A percentile compares a stretch with the other conserved stretches of the same genome.
These are phyloP conservation scores for Ophion ellenae DNA, from an alignment of 2,888 invertebrate genomes.

Conservation along the genomic window DNA sequence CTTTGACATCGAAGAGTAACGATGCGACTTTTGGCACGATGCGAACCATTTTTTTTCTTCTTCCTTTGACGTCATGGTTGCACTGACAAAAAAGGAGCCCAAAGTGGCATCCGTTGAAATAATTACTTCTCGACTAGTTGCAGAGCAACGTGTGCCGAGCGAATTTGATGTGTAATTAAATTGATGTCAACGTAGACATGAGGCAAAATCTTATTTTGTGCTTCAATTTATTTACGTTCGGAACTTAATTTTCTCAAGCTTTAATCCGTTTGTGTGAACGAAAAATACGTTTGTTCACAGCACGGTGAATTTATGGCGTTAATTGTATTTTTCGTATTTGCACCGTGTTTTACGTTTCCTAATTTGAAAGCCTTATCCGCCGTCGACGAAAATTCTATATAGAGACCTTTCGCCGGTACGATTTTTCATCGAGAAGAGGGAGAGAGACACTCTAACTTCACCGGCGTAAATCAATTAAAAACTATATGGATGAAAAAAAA, in stretches of 20 bases:
- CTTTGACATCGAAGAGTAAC: constrained; percentile 19
- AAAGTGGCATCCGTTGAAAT: too few relatives aligned
- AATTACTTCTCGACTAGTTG: too few relatives aligned
- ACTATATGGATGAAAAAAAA: constrained; percentile 26
- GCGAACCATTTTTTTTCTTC: constrained; percentile 8
- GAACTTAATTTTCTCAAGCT: too few relatives aligned
- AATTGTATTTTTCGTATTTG: not conserved
- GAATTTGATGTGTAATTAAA: too few relatives aligned
- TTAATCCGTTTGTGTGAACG: not conserved
- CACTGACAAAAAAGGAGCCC: not conserved
- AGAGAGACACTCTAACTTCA: constrained; percentile 20
- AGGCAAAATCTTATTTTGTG: not conserved
- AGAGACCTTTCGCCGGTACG: not conserved
- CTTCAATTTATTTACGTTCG: not conserved
- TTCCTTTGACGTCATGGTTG: constrained; percentile 21
- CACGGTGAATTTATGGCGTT: not conserved
- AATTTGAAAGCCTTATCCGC: not conserved
- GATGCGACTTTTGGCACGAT: constrained; percentile 57
- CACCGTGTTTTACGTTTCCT: not conserved
- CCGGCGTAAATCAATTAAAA: constrained; percentile 53
- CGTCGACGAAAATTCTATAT: constrained; percentile 11
- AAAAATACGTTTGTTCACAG: not conserved
- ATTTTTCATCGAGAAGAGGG: constrained; percentile 1
- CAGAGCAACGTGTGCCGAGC: too few relatives aligned
- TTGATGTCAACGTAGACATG: too few relatives aligned